Percentiles rank a stretch among this genome's conserved stretches.
Conservation (phyloP, 92 coral and sea anemone genomes). For the Porites cylindrica region DNA sequence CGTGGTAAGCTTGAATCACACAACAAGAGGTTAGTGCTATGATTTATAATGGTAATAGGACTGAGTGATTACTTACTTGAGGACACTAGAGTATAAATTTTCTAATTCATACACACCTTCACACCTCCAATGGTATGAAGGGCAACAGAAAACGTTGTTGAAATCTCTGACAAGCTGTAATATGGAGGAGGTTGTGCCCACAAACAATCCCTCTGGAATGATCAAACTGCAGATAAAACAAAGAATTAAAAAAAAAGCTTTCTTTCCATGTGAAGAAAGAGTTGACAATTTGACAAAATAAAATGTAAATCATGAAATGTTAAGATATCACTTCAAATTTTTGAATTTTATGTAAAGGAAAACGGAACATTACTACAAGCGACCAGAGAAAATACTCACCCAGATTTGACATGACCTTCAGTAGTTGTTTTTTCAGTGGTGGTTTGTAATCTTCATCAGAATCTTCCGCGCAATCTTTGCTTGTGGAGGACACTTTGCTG, state of each 20-base stretch:
- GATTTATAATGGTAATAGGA: no score
- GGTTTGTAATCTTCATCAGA: neutral
- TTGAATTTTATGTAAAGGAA: constrained; percentile 2
- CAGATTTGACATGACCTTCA: constrained; percentile 10
- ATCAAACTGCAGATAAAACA: no score
- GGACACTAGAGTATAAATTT: neutral
- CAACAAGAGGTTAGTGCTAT: neutral
- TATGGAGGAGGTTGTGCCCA: constrained; percentile 59
- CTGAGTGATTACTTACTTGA: neutral
- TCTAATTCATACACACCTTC: constrained; percentile 13
- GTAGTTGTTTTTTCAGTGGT: neutral
- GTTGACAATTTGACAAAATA: neutral
- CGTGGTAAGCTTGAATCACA: constrained; percentile 20
- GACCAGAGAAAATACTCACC: constrained; percentile 11
- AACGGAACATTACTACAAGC: neutral
- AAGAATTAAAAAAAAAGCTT: neutral
- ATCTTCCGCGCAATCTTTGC: neutral
- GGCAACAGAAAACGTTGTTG: constrained; percentile 52
- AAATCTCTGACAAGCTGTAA: constrained; percentile 42
- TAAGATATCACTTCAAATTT: constrained; percentile 5
- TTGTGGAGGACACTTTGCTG: neutral
- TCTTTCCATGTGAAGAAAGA: neutral
- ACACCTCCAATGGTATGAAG: constrained; percentile 26
- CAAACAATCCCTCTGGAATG: constrained; percentile 28
- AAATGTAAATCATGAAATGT: neutral